Base-by-base conservation (phyloP, 2,888 invertebrate species). In the Mimachlamys varia region DNA sequence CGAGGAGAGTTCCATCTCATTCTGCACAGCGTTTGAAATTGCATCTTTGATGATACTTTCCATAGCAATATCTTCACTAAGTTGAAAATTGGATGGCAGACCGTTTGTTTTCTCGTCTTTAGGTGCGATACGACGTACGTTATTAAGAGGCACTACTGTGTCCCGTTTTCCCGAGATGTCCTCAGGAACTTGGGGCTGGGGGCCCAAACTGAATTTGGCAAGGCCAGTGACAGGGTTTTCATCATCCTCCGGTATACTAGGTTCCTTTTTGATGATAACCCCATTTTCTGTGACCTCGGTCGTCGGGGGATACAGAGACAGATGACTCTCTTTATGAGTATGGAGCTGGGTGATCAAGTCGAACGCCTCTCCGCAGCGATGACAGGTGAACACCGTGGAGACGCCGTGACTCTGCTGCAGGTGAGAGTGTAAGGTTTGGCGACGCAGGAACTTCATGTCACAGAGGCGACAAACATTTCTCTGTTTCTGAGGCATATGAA, bases 351-450 rank as follows among this genome's bases (percentile, higher is more conserved):
- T 93, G 10, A 93, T 92, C n/a, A 93, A 93, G 62, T 95, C 95
- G 91, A 94, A 95, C 15, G 94, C 95, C 89, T 95, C 95, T 0
- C 95, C 95, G 90, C 95, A 95, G 13, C 93, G 92, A 88, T 94
- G 93, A 90, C 95, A 95, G 2, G 94, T 94, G 55, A 93, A 94
- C 22, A 95, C 93, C 88, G 94, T 92, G 89, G 91, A 92, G 37
- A 95, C 92, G 4, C 93, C 92, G 91, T 95, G 95, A 55, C 92
- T 92, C 33, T 94, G 92, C 88, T 93, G 93, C 1, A 95, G 90
- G 89, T 95, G 95, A 17, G 93, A 91, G 88, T 94, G 94, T 22
- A 95, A 93, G 0, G 94, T 93, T 88, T 94, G 94, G 19, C 93
- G 92, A 38, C 94, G 91, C 90, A 93, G 92, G 90, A 95, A 95